Evolutionary conservation across 2,113 vertebrate species (phyloP).

Genomic region (Scomber colias): DNA sequence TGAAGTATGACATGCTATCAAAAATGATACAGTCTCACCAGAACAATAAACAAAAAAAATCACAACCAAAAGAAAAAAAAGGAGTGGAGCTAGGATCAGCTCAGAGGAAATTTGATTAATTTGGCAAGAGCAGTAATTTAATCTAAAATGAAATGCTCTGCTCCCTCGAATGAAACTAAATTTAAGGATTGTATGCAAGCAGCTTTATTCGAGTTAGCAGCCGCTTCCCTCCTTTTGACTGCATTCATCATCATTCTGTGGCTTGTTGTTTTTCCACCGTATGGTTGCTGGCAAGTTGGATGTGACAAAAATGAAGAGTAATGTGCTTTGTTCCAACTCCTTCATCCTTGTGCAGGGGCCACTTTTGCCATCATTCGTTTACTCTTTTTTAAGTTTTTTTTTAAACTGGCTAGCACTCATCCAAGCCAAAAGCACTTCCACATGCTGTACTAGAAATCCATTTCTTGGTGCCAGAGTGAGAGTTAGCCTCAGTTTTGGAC

Average conservation of each 20-base stretch:
- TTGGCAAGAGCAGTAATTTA: constrained; percentile 40
- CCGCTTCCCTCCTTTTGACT: constrained; percentile 49
- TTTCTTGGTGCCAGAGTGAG: constrained; percentile 64
- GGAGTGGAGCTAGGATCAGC: not conserved
- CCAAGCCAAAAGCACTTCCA: constrained; percentile 82
- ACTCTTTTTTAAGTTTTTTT: not conserved
- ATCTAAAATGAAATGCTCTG: constrained; percentile 28
- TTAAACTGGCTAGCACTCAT: constrained; percentile 25
- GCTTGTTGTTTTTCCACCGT: constrained; percentile 72
- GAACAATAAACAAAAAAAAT: not conserved
- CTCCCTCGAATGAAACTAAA: constrained; percentile 54
- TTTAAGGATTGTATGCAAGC: constrained; percentile 42
- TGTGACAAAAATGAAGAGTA: constrained; percentile 81
- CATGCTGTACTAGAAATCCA: constrained; percentile 74
- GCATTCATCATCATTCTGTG: constrained; percentile 76
- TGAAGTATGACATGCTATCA: constrained; percentile 8
- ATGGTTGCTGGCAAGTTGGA: constrained; percentile 64
- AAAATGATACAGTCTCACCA: not conserved
- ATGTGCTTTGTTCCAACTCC: constrained; percentile 70
- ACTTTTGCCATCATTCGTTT: constrained; percentile 52
- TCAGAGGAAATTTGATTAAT: constrained; percentile 59
- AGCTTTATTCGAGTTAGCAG: constrained; percentile 53
- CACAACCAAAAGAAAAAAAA: not conserved
- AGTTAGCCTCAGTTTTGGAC: constrained; percentile 71
- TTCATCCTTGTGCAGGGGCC: constrained; percentile 41